Percentiles rank a stretch among this genome's conserved stretches.
Evolutionary conservation across 2,888 invertebrate species (phyloP).

Genomic region (Lithophane semibrunnea): DNA sequence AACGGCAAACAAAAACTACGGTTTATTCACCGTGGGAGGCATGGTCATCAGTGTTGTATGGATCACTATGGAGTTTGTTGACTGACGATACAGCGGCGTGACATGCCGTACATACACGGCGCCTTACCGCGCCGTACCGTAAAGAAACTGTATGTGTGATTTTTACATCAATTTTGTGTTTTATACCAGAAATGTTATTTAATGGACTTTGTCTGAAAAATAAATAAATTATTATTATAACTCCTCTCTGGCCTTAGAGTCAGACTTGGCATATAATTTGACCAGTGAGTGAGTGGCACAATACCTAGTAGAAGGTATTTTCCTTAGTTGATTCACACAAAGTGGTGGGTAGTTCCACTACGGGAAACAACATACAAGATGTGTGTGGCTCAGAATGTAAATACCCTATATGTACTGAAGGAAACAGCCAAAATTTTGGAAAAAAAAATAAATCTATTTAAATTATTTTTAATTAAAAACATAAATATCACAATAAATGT

Average conservation of each 20-base stretch:
- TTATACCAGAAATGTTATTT: too few species aligned
- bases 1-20: not conserved
- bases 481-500: conserved; percentile 60
- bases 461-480: conserved; percentile 52
- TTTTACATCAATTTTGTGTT: too few species aligned
- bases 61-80: not conserved
- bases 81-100: not conserved
- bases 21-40: not conserved
- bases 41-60: not conserved
- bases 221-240: not conserved
- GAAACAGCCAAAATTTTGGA: not conserved
- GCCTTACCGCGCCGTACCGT: not conserved
- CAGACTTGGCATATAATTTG: not conserved
- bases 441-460: conserved; percentile 1
- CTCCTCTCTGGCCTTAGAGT: not conserved
- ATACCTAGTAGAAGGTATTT: not conserved
- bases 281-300: not conserved
- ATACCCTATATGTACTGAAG: too few species aligned
- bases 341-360: not conserved
- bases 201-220: too few species aligned
- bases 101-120: too few species aligned
- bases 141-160: not conserved
- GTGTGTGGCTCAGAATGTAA: not conserved
- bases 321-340: conserved; percentile 11
- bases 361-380: not conserved